Conservation (phyloP, 2,797 vertebrate species). For the Enteromius afrohamiltoni region DNA sequence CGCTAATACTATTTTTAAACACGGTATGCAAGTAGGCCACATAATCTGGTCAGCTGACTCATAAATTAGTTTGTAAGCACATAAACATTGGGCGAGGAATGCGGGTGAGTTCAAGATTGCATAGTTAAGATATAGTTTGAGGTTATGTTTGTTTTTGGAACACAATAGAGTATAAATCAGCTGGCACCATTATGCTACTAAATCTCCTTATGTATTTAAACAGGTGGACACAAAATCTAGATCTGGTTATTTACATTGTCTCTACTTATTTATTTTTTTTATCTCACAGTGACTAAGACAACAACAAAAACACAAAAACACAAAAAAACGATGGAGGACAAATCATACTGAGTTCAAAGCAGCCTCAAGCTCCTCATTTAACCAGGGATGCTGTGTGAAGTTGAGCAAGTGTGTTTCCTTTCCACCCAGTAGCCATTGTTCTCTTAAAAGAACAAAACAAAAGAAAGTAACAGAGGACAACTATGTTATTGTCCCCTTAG, state of each 20-base stretch:
- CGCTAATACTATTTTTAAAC: conserved; percentile 34
- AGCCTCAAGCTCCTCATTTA: not conserved
- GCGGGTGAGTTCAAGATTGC: not conserved
- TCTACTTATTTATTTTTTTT: not conserved
- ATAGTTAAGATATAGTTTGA: not conserved
- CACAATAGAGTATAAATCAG: not conserved
- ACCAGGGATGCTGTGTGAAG: not conserved
- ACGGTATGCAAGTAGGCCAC: conserved; percentile 41
- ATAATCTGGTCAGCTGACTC: conserved; percentile 19
- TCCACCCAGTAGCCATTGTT: not conserved
- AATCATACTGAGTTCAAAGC: not conserved
- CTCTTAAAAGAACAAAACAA: conserved; percentile 19
- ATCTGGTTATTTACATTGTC: not conserved
- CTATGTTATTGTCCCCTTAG: conserved; percentile 9
- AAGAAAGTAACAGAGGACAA: conserved; percentile 38
- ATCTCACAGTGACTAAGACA: not conserved
- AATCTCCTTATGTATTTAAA: not conserved
- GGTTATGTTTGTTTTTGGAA: conserved; percentile 2
- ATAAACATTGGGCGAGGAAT: conserved; percentile 8
- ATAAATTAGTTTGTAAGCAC: conserved; percentile 17
- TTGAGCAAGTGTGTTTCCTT: not conserved
- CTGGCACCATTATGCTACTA: not conserved
- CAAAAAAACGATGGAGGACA: not conserved
- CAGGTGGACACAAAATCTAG: not conserved
- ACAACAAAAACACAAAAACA: not conserved